Base-by-base conservation (phyloP, 37 sponge, comb jelly and placozoan species). In the Halichondria panicea region DNA sequence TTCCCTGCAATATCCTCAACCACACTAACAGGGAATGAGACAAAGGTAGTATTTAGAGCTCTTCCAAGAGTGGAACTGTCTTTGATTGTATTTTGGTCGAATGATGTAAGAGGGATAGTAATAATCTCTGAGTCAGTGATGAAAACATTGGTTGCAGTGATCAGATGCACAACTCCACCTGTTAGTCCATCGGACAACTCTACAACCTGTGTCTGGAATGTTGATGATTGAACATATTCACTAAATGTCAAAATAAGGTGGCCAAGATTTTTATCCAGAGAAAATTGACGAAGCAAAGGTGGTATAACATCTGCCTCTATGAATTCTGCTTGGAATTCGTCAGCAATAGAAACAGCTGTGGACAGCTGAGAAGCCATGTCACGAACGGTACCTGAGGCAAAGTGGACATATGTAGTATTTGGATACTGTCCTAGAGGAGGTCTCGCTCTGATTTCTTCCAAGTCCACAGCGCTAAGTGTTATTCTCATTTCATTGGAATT, bases 1-100 rank as follows among this genome's bases (percentile, higher is more conserved):
- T 86, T 93, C 24, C 89, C 89, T 46, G 94, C 94, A 21, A 89
- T 73, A 63, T 93, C 94, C 43, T 82, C 56, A 38, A 93, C 78
- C 24, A 72, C 66, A 3, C 74, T 63, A 55, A 52, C 74, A 28
- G 80, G 59, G 40, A 95, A 65, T 13, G 81, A 65, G 3, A 95
- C 52, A 55, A 62, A 87, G 35, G 91, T 95, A 28, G 48, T 75
- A 41, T 50, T 78, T 4, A 44, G 56, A 44, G 36, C 27, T 1
- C 15, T 27, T 40, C 88, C 95, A 28, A 95, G 48, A 18, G 43
- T 64, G 5, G 75, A 41, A 63, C 77, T 81, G 43, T 80, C 77
- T 65, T 95, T 95, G 58, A 95, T 84, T 13, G 63, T 60, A 39
- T 84, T 90, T 39, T 66, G 81, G 34, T 84, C 85, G n/a, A 31